Evolutionary conservation across 2,797 vertebrate species (phyloP), one percentile per base, ranked within the genome.

Genomic region (Adrianichthys oophorus): DNA sequence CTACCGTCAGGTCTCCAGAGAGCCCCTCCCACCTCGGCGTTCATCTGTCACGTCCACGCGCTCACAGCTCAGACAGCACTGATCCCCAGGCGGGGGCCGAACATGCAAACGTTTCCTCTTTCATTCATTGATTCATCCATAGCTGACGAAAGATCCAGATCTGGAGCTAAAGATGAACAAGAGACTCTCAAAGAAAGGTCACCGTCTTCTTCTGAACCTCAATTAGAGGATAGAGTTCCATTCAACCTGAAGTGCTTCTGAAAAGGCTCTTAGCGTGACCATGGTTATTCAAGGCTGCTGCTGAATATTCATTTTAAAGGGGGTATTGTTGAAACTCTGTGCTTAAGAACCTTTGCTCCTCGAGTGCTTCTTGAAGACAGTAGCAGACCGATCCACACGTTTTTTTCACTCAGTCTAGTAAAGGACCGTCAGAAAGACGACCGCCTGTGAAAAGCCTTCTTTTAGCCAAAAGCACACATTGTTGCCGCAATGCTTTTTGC

Each of bases 1-100:
- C 83, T 86, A 80, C 74, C 68, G 69, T 56, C 62, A 6, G 65
- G 77, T 79, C 79, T 77, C 79, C 23, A 48, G 79, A 78, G 85
- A 80, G 62, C 69, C 32, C 64, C 78, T 68, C 79, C 81, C 75
- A 72, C 57, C 78, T 67, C 76, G 47, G 41, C 61, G 52, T 61
- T 80, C 79, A 76, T 63, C 80, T 82, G 83, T 74, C 82, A 72
- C 76, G 56, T 74, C 74, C 73, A 72, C 68, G 65, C 60, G 41
- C 12, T 37, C 32, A 48, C 57, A 12, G 59, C 3, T 41, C 56
- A 71, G 60, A 59, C 57, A 18, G 47, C 37, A 7, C 26, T 24
- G 59, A 66, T 65, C 68, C 66, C 57, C 59, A 59, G 32, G 10
- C 29, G 7, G 29, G 29, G 29, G 12, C 32, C 32, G 12, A 37